Evolutionary conservation across 2,113 vertebrate species (phyloP), one percentile per base, ranked within the genome.

Genomic region (Arvicanthis niloticus): DNA sequence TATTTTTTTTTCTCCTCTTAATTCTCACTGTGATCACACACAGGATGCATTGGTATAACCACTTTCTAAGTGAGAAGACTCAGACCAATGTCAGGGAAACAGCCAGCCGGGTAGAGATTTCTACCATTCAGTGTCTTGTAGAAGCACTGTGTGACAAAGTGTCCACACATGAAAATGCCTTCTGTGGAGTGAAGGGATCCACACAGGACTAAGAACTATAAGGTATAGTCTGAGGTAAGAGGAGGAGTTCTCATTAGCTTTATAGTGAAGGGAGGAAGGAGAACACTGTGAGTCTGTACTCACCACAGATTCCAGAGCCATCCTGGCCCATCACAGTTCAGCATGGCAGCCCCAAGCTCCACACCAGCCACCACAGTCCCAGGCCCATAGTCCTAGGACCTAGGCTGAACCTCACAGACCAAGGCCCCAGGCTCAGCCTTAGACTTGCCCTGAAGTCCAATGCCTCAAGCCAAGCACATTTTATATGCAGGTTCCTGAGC

Each of bases 1-100:
- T 40, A 51, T 19, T 90, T 95, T 62, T 86, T 24, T 53, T 96
- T 19, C 51, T 51, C 51, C 51, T 86, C 48, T 91, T 77, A 58
- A 58, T 76, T 8, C 12, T 93, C 82, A 84, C 7, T 4, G 45
- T 51, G 94, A 85, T 75, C 42, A 22, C 93, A 10, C 68, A 29
- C n/a, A 2, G 45, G 21, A 53, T 8, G 37, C 65, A 80, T 37
- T 90, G 56, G 82, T 91, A 73, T 58, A 56, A 8, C 31, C 16
- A 84, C 45, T 56, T 37, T 58, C 65, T 48, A 90, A 92, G 51
- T 90, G 13, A 95, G 40, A 91, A 95, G 29, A 72, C 56, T 91
- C 29, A 90, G 37, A 29, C 2, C 53, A 22, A 73, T 29, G 7
- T 67, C 84, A 88, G 45, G 4, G 81, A 62, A 16, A 51, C 65